Conservation (phyloP, 2,888 invertebrate genomes). For the Anoplius nigerrimus region DNA sequence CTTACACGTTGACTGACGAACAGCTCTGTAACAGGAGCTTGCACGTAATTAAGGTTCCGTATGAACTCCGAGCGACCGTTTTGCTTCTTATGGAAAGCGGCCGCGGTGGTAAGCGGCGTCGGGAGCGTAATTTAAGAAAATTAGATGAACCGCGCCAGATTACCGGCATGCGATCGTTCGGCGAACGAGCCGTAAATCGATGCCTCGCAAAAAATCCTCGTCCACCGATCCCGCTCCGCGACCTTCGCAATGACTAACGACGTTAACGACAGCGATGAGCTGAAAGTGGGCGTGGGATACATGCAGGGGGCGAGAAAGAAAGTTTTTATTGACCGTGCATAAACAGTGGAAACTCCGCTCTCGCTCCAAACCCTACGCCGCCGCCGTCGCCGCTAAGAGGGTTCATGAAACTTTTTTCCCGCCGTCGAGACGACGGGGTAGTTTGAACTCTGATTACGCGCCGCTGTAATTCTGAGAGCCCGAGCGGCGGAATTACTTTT, state of each 20-base stretch:
- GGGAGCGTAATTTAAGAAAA: too few species aligned
- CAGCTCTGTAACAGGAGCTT: too few species aligned
- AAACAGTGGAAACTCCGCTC: conserved; percentile 20
- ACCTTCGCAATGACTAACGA: neutral
- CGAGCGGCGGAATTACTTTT: neutral
- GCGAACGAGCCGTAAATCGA: too few species aligned
- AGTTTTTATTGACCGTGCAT: conserved; percentile 36
- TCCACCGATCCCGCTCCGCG: neutral
- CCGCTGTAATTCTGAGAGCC: neutral
- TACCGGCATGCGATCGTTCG: too few species aligned
- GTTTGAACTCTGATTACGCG: conserved; percentile 2
- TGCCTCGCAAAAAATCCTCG: neutral
- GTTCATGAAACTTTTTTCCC: neutral
- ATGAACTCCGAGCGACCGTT: too few species aligned
- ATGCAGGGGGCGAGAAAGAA: conserved; percentile 4
- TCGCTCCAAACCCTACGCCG: neutral
- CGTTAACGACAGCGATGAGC: neutral
- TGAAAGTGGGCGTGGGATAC: conserved; percentile 3
- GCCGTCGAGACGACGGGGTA: neutral
- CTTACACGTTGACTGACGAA: too few species aligned
- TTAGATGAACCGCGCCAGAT: too few species aligned
- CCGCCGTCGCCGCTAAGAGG: neutral
- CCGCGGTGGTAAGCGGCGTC: too few species aligned
- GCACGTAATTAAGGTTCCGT: too few species aligned
- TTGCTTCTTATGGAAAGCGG: too few species aligned